A percentile compares a stretch with the other conserved stretches of the same genome.
Evolutionary conservation across 2,888 invertebrate species (phyloP).

Genomic region (Ceramica pisi): DNA sequence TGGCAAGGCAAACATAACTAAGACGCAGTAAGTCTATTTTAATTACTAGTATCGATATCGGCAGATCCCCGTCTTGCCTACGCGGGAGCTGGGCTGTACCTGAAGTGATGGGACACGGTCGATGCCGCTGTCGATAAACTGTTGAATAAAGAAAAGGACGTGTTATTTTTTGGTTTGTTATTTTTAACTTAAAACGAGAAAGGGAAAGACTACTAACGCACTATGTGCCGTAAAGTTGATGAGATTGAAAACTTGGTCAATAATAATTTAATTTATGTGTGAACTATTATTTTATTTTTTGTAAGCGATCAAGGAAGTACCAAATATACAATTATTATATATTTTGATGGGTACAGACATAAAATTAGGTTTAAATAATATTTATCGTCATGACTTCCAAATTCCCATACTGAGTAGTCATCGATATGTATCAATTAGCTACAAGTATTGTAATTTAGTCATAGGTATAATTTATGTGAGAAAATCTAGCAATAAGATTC

Average conservation of each 20-base stretch:
- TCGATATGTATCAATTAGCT: conserved; percentile 26
- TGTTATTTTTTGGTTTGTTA: conserved; percentile 41
- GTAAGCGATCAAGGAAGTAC: conserved; percentile 2
- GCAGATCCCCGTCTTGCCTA: conserved; percentile 90
- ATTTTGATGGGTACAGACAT: not conserved
- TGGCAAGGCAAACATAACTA: conserved; percentile 53
- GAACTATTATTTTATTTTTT: conserved; percentile 14
- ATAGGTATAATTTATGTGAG: conserved; percentile 42
- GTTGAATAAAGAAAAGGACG: conserved; percentile 60
- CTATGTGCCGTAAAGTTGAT: not conserved
- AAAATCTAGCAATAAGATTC: conserved; percentile 27
- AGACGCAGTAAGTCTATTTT: conserved; percentile 90
- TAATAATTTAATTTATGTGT: not conserved
- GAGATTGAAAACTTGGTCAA: not conserved
- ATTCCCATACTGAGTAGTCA: not conserved
- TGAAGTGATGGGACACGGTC: conserved; percentile 77
- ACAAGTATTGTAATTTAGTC: conserved; percentile 5
- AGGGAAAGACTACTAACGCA: not conserved
- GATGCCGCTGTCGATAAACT: conserved; percentile 69
- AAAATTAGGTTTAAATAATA: not conserved
- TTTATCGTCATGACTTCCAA: conserved; percentile 8
- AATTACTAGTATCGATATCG: conserved; percentile 90
- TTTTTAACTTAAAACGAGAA: not conserved
- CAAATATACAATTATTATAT: not conserved
- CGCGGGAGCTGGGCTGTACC: conserved; percentile 87